Evolutionary conservation across 2,113 vertebrate species (phyloP).

Genomic region (Cardinalis cardinalis): DNA sequence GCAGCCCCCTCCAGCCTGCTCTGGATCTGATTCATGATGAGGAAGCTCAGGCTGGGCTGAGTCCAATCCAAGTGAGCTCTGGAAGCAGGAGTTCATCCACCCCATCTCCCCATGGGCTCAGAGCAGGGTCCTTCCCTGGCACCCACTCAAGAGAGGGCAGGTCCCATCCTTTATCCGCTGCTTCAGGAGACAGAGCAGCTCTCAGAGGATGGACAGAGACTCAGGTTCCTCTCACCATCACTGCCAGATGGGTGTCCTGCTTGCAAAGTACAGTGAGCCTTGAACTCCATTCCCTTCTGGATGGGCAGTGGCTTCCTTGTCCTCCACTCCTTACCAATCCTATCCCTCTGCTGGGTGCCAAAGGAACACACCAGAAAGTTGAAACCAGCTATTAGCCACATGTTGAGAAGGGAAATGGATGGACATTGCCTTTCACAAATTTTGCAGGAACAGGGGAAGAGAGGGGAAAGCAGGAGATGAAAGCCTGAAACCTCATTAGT

Average conservation of each 20-base stretch:
- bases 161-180: not conserved
- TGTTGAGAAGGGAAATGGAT: not conserved
- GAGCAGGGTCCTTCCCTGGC: fast-evolving
- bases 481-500: not conserved
- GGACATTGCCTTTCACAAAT: not conserved
- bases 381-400: not conserved
- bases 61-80: not conserved
- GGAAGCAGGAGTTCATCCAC: not conserved
- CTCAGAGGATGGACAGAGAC: not conserved
- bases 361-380: not conserved
- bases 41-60: not conserved
- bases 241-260: fast-evolving
- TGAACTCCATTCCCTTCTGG: not conserved
- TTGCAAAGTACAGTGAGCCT: not conserved
- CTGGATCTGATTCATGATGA: not conserved
- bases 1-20: not conserved
- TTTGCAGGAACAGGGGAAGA: not conserved
- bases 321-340: not conserved
- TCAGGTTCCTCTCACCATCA: not conserved
- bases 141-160: fast-evolving
- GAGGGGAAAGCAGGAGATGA: not conserved
- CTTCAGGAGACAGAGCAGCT: not conserved
- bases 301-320: not conserved
- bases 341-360: not conserved
- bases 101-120: fast-evolving